Evolutionary conservation across 2,113 vertebrate species (phyloP).

Genomic region (Sapajus apella): DNA sequence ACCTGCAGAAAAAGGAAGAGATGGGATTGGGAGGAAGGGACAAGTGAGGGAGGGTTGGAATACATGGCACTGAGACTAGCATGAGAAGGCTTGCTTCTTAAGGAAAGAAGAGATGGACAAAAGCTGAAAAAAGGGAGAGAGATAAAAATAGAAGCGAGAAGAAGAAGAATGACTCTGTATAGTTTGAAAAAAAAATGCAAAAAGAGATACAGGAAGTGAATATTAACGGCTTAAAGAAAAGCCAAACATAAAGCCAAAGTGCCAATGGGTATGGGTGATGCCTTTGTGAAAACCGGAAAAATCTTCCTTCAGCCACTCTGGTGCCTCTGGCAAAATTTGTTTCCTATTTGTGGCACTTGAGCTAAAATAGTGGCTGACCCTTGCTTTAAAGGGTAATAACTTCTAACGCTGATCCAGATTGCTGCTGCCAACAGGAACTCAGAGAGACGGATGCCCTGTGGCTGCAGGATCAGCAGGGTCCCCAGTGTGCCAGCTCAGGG

Average conservation of each 20-base stretch:
- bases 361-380: conserved; percentile 60
- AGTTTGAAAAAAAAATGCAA: not conserved
- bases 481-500: not conserved
- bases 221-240: conserved; percentile 17
- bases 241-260: not conserved
- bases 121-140: not conserved
- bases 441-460: not conserved
- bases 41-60: not conserved
- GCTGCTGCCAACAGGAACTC: conserved; percentile 33
- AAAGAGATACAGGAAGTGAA: not conserved
- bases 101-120: not conserved
- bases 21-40: too few species aligned
- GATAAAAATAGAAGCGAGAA: not conserved
- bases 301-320: conserved; percentile 43
- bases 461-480: conserved; percentile 64
- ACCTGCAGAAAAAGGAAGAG: not conserved
- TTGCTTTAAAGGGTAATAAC: conserved; percentile 72
- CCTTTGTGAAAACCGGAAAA: conserved; percentile 59
- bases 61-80: not conserved
- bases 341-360: conserved; percentile 65
- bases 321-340: conserved; percentile 69
- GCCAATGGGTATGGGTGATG: not conserved
- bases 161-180: not conserved
- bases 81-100: not conserved
- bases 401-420: conserved; percentile 57